Base-by-base conservation (phyloP, 2,888 invertebrate species). In the Andrena fulva region DNA sequence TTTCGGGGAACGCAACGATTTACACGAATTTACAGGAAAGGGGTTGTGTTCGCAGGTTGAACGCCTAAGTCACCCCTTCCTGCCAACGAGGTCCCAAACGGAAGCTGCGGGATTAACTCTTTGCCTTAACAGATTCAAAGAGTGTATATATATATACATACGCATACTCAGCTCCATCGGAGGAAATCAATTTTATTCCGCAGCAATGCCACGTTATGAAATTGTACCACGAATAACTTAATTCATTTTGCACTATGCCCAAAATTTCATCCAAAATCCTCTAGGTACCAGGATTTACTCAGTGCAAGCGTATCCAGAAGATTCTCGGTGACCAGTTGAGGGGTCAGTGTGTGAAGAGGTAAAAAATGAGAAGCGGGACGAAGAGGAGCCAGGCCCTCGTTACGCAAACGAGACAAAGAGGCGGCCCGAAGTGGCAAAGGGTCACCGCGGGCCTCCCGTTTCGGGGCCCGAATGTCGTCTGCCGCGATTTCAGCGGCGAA, bases 391-490 rank as follows among this genome's bases (percentile, higher is more conserved):
- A 31, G 52, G 8, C 8, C 7, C 29, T 35, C 1, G 48, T 72
- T 33, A 63, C 74, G 52, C 59, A 73, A 77, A 42, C 42, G n/a
- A 4, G 64, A 66, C 64, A 59, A 66, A 77, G 64, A 62, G 16
- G 2, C 29, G 6, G 50, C 50, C 33, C 12, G 70, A 35, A 50
- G 54, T 56, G 6, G 50, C 20, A 31, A 71, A 10, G 63, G 79
- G 80, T 80, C 83, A 66, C 66, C 67, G 29, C 59, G 62, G 76
- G 67, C 50, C 42, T 79, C 77, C 76, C 73, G 75, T 85, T 86
- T 86, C 81, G 82, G 60, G 71, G 67, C 56, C 71, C 54, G 75
- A 72, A 77, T 82, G 84, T 77, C 82, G 63, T 77, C 80, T 72
- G 64, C 68, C 68, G 63, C 67, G 80, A 83, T 79, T 77, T 68